Percentiles rank a stretch among this genome's conserved stretches.
Evolutionary conservation across 2,888 invertebrate species (phyloP).

Genomic region (Agrilus cyanescens): DNA sequence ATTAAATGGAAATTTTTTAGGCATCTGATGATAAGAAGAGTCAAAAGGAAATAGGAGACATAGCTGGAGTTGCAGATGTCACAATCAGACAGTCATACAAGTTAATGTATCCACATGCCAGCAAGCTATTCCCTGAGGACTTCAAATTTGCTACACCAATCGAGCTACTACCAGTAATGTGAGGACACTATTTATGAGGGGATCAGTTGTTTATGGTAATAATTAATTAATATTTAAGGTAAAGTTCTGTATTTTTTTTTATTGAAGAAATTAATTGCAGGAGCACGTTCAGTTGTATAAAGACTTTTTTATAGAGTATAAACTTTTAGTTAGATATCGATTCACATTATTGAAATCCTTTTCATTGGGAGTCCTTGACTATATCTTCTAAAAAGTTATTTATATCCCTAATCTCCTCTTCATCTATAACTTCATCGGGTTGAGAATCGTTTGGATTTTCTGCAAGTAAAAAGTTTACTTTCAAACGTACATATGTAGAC

Average conservation of each 20-base stretch:
- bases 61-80: constrained; percentile 96
- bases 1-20: constrained; percentile 31
- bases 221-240: neutral
- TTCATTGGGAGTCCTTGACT: too few relatives aligned
- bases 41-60: constrained; percentile 96
- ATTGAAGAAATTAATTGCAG: constrained; percentile 6
- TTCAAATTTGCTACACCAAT: constrained; percentile 93
- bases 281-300: constrained; percentile 4
- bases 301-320: constrained; percentile 3
- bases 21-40: constrained; percentile 88
- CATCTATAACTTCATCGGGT: constrained; percentile 7
- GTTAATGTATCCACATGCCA: constrained; percentile 89
- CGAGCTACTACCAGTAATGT: constrained; percentile 84
- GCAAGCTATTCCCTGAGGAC: constrained; percentile 87
- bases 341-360: neutral
- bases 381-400: too few relatives aligned
- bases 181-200: constrained; percentile 14
- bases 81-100: constrained; percentile 97
- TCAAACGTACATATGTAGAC: constrained; percentile 11
- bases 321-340: neutral
- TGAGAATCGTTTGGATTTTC: constrained; percentile 3
- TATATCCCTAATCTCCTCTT: neutral
- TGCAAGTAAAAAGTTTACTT: constrained; percentile 3
- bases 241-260: neutral
- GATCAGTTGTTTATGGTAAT: neutral